Percentiles rank a stretch among this genome's conserved stretches.
These are phyloP conservation scores for Sebastes oblongus DNA, from an alignment of 2,797 vertebrate species.

Conservation along the genomic window DNA sequence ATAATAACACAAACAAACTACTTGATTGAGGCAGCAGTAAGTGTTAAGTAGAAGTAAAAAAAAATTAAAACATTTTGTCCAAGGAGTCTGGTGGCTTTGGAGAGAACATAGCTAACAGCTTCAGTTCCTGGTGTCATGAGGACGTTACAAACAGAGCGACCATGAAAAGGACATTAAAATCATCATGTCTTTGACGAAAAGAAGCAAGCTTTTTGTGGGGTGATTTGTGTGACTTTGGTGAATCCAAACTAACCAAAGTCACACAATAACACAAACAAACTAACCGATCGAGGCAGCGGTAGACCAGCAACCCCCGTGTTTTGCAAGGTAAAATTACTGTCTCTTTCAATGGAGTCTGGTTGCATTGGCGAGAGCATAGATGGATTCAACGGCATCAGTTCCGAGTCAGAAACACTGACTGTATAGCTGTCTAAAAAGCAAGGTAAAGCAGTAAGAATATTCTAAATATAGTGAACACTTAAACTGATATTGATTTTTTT, in stretches of 20 bases:
- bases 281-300: neutral
- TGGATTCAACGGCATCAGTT: too few species aligned
- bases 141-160: neutral
- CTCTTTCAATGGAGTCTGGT: too few species aligned
- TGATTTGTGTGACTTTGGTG: too few species aligned
- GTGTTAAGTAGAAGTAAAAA: too few species aligned
- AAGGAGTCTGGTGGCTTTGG: neutral
- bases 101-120: neutral
- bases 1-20: neutral
- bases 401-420: rapidly evolving
- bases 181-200: neutral
- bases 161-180: neutral
- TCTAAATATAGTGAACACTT: neutral
- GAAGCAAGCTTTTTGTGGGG: too few species aligned
- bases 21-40: too few species aligned
- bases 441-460: neutral
- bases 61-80: neutral
- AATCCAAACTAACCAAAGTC: neutral
- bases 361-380: too few species aligned
- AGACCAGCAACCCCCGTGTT: too few species aligned
- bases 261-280: neutral
- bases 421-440: neutral
- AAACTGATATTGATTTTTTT: too few species aligned
- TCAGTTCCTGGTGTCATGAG: neutral
- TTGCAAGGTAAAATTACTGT: too few species aligned